Evolutionary conservation across 1,140 invertebrate species (phyloP), one percentile per base, ranked within the genome.

Genomic region (Coptotermes formosanus): DNA sequence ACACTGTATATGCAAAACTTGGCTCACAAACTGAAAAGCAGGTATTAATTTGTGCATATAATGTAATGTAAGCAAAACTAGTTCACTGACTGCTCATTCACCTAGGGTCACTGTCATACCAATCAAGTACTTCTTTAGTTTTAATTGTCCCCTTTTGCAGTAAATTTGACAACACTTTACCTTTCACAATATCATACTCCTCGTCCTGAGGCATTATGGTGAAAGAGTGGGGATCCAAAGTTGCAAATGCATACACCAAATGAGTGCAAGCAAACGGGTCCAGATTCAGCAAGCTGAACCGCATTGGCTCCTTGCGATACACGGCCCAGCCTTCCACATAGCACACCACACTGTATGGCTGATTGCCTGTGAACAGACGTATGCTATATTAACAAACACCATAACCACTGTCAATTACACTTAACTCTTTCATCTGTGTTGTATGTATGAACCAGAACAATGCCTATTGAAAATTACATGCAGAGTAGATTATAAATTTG

Each of bases 241-340:
- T 94, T 3, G 96, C 95, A 88, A 95, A 96, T 16, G 94, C 94
- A 89, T 97, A 97, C 85, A 97, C 93, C 16, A 97, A 90, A 90
- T 97, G 96, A 11, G 96, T 96, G 91, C 97, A 97, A 55, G 94
- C 93, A 87, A 91, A 91, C 0, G 94, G 93, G 69, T 96, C 94
- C 12, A 97, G 91, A 85, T 95, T 92, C n/a, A 93, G 91, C 14
- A 92, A 92, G 16, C 92, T 93, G 88, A 96, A 94, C 3, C 93
- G 92, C 84, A 95, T 92, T 0, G 95, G 95, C 52, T 94, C 93
- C 44, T 92, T 92, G 23, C 95, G 91, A 88, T 96, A 94, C 9
- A 92, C 92, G 2, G 95, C 92, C 90, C 92, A 93, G 0, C 94
- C 93, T 88, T 95, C 92, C 48, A 95, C 90, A 89, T 95, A 95